phyloP scores from a whole-genome alignment of 2,888 invertebrate genomes.

The Heterodera filipjevi region DNA sequence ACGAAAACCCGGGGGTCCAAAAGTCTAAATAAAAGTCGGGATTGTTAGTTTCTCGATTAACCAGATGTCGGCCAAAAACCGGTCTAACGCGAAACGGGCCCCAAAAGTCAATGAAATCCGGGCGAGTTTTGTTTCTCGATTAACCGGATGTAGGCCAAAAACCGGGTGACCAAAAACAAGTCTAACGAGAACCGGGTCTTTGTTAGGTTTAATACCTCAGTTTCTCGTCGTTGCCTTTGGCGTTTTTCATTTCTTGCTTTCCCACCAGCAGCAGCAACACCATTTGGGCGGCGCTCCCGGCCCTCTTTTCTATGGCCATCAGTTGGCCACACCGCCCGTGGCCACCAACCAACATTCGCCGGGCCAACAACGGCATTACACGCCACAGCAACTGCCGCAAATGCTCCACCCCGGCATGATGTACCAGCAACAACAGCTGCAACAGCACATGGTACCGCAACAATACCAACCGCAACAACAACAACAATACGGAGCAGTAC shows the following conservation, averaged over 20 bases:
- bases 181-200: too few relatives aligned
- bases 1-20: too few relatives aligned
- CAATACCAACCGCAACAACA: background rate
- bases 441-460: background rate
- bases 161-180: too few relatives aligned
- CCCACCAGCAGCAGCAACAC: background rate
- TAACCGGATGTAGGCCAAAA: too few relatives aligned
- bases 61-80: too few relatives aligned
- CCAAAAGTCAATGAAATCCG: too few relatives aligned
- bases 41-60: too few relatives aligned
- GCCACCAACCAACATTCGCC: slow-evolving; percentile 15
- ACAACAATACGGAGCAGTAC: slow-evolving; percentile 9
- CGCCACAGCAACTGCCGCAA: background rate
- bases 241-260: background rate
- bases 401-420: slow-evolving; percentile 17
- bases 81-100: too few relatives aligned
- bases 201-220: too few relatives aligned
- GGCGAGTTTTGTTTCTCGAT: too few relatives aligned
- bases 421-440: slow-evolving; percentile 28
- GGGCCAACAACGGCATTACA: slow-evolving; percentile 24
- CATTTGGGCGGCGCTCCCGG: background rate
- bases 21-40: too few relatives aligned
- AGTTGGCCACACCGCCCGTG: background rate
- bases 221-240: too few relatives aligned
- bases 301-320: background rate